A percentile compares a stretch with the other conserved stretches of the same genome.
Evolutionary conservation across 2,113 vertebrate species (phyloP).

Genomic region (Amblyopsis rosae): DNA sequence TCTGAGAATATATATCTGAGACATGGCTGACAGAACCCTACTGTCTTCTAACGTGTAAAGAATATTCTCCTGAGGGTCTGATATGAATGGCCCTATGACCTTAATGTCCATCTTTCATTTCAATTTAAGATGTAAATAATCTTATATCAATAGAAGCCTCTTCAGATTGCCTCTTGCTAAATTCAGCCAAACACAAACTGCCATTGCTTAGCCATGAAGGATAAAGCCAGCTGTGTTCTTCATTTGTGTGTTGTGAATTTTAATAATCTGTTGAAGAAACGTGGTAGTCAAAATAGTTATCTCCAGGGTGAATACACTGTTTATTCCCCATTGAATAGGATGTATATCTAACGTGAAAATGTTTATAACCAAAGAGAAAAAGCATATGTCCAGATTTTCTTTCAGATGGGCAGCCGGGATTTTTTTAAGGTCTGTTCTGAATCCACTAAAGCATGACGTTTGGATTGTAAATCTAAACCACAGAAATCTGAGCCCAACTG

Average conservation of each 20-base stretch:
- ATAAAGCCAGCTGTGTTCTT: neutral
- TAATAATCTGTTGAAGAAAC: neutral
- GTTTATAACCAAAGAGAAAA: neutral
- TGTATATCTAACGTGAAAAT: no score
- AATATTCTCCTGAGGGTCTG: no score
- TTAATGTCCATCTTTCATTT: no score
- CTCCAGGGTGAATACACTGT: neutral
- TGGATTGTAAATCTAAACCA: slow-evolving; percentile 23
- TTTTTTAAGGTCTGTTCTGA: neutral
- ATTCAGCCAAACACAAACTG: neutral
- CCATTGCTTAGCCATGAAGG: neutral
- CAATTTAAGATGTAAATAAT: no score
- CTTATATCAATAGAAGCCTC: no score
- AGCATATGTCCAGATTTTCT: slow-evolving; percentile 8
- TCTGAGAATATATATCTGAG: no score
- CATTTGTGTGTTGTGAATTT: neutral
- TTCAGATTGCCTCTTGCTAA: no score
- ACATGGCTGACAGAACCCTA: no score
- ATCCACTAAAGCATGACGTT: neutral
- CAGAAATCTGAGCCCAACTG: slow-evolving; percentile 19
- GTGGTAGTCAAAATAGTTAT: neutral
- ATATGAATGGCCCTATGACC: no score
- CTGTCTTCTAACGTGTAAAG: no score
- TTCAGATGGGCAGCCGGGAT: neutral
- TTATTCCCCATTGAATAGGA: no score